Evolutionary conservation across 2,797 vertebrate species (phyloP).

Genomic region (Stomatorhinus walkeri): DNA sequence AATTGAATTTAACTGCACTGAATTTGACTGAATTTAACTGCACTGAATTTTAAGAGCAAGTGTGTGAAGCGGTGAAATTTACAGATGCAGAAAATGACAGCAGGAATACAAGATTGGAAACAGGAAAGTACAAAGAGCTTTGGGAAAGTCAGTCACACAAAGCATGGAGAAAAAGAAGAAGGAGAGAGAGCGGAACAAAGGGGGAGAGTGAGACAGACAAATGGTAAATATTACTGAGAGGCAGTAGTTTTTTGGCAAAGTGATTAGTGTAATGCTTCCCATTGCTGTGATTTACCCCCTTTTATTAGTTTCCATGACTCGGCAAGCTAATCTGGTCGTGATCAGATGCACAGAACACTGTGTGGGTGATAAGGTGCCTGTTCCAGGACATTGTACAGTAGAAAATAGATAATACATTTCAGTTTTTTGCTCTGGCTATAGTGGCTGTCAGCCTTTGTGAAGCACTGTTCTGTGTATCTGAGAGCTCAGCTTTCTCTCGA

Average conservation of each 20-base stretch:
- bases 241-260: neutral
- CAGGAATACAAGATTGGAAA: neutral
- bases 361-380: neutral
- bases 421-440: neutral
- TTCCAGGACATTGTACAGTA: neutral
- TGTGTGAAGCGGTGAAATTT: neutral
- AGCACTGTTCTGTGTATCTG: neutral
- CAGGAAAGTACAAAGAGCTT: neutral
- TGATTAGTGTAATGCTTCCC: neutral
- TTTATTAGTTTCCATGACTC: neutral
- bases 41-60: neutral
- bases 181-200: neutral
- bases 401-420: neutral
- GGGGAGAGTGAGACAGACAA: neutral
- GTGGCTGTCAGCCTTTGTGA: neutral
- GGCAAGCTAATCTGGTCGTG: neutral
- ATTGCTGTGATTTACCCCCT: neutral
- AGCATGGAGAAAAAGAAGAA: neutral
- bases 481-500: neutral
- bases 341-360: neutral
- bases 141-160: neutral
- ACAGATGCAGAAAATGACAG: neutral
- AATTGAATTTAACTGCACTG: neutral
- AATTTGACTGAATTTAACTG: neutral
- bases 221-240: constrained; percentile 2